Evolutionary conservation across 2,113 vertebrate genomes (phyloP).

Genomic region (Pollachius pollachius): DNA sequence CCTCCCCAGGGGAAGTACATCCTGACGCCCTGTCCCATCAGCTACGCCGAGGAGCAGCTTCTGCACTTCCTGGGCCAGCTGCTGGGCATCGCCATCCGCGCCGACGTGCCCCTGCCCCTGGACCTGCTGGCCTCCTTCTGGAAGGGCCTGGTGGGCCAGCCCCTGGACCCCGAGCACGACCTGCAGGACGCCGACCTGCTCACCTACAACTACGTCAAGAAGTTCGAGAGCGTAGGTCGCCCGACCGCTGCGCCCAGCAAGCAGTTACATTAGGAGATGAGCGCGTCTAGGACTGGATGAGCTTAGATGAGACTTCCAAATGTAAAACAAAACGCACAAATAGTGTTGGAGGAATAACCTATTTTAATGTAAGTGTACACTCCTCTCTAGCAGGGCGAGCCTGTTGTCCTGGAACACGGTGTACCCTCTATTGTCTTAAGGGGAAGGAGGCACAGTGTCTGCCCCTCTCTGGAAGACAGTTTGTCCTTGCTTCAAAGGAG

Average conservation of each 20-base stretch:
- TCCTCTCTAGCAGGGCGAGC: too few relatives aligned
- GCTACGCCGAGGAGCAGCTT: constrained; percentile 92
- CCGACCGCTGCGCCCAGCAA: not conserved
- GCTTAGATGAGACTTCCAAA: too few relatives aligned
- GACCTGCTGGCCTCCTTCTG: constrained; percentile 94
- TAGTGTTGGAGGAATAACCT: too few relatives aligned
- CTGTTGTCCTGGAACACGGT: too few relatives aligned
- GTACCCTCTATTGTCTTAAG: too few relatives aligned
- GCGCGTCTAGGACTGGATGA: too few relatives aligned
- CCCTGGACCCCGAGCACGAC: constrained; percentile 84
- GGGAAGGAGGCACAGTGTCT: too few relatives aligned
- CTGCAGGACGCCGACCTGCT: constrained; percentile 93
- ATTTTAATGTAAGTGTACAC: too few relatives aligned
- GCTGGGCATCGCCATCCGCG: constrained; percentile 91
- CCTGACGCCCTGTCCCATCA: constrained; percentile 89
- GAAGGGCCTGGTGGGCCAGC: constrained; percentile 91
- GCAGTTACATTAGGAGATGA: too few relatives aligned
- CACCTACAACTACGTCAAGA: constrained; percentile 93
- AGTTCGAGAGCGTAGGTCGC: constrained; percentile 86
- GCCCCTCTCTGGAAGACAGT: too few relatives aligned
- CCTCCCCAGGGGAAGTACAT: constrained; percentile 87
- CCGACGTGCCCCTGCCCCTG: constrained; percentile 91
- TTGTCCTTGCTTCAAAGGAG: too few relatives aligned
- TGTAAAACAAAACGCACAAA: too few relatives aligned
- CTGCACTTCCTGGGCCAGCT: constrained; percentile 96